Percentiles rank a stretch among this genome's conserved stretches.
These are phyloP conservation scores for Melanchra persicariae DNA, from an alignment of 2,888 invertebrate genomes.

Conservation along the genomic window DNA sequence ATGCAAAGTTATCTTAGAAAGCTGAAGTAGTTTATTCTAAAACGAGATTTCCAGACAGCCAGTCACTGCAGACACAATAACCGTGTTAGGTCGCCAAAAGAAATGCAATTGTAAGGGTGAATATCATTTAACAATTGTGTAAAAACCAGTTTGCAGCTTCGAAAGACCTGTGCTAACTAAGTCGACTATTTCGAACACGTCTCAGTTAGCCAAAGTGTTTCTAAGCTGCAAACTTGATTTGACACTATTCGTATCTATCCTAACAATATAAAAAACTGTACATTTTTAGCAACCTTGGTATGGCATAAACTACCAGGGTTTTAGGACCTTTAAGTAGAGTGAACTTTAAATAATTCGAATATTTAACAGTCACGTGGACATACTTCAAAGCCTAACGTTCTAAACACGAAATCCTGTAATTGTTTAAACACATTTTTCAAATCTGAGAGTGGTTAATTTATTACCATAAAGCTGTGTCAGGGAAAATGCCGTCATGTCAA, in stretches of 20 bases:
- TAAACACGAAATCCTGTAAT: conserved; percentile 8
- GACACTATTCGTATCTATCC: not conserved
- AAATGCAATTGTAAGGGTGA: no score
- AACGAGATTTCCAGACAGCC: no score
- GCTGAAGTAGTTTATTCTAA: no score
- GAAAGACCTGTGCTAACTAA: no score
- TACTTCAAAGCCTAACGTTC: not conserved
- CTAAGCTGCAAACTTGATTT: not conserved
- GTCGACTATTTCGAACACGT: no score
- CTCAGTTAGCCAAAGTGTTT: no score
- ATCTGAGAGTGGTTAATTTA: conserved; percentile 29
- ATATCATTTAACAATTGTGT: no score
- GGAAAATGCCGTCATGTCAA: conserved; percentile 64
- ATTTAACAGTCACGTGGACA: not conserved
- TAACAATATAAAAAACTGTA: not conserved
- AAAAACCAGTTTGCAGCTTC: no score
- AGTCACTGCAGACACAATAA: no score
- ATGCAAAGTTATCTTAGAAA: no score
- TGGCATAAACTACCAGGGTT: not conserved
- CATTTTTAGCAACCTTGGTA: no score
- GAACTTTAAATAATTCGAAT: not conserved
- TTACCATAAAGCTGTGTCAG: conserved; percentile 64
- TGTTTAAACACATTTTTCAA: conserved; percentile 26
- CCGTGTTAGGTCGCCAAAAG: no score
- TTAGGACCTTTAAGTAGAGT: not conserved